These are phyloP conservation scores for Drosophila kepulauana DNA, from an alignment of 1,140 invertebrate genomes.

Conservation along the genomic window DNA sequence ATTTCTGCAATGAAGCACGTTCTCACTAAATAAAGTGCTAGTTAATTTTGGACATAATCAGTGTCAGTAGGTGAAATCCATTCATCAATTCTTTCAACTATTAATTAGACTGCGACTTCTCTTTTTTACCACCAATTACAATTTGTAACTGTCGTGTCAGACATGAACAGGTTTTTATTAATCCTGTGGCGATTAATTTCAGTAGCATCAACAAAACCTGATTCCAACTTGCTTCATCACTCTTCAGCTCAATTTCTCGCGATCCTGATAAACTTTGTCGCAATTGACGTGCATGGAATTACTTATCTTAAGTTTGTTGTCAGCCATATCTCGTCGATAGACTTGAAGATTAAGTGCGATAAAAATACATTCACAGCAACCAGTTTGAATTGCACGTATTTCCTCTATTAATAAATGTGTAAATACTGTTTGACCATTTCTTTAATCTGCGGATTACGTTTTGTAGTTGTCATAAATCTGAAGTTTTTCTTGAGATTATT, in stretches of 20 bases:
- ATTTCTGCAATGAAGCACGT: conserved; percentile 56
- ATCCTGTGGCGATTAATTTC: not conserved
- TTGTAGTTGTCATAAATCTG: no score
- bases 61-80: not conserved
- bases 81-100: no score
- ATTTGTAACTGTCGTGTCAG: conserved; percentile 1
- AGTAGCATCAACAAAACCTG: not conserved
- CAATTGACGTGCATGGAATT: not conserved
- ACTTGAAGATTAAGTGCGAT: no score
- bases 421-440: no score
- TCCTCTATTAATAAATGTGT: no score
- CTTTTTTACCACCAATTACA: not conserved
- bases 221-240: not conserved
- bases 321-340: no score
- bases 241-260: not conserved
- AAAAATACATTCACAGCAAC: no score
- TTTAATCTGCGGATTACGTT: no score
- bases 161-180: not conserved
- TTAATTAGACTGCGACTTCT: not conserved
- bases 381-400: no score
- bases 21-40: not conserved
- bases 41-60: conserved; percentile 17
- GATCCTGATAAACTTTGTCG: not conserved
- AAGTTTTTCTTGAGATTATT: no score
- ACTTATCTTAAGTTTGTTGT: no score